These are phyloP conservation scores for Coptodon bakossiorum DNA, from an alignment of 2,113 vertebrate genomes.

Conservation along the genomic window DNA sequence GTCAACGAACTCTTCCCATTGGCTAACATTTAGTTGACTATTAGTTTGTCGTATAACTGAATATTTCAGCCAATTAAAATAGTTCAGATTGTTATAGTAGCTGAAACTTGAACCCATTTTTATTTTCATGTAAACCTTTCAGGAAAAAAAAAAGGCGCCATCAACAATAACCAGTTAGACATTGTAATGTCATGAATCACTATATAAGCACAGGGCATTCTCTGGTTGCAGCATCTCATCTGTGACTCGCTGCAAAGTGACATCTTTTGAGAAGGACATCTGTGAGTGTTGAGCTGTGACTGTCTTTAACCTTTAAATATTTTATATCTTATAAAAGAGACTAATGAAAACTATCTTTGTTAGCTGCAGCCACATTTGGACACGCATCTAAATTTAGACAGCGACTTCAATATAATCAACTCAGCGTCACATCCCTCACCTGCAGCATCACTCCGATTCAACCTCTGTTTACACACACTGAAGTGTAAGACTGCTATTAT, in stretches of 20 bases:
- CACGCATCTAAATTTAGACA: neutral
- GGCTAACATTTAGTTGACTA: neutral
- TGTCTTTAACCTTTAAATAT: neutral
- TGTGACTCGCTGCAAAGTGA: neutral
- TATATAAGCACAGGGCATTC: neutral
- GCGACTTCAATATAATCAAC: neutral
- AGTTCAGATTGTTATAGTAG: neutral
- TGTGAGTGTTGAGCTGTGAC: neutral
- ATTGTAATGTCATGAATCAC: neutral
- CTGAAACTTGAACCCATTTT: neutral
- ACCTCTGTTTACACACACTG: slow-evolving; percentile 21
- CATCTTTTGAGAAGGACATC: neutral
- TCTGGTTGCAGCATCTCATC: neutral
- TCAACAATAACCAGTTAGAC: neutral
- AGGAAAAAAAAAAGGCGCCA: neutral
- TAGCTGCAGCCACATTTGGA: neutral
- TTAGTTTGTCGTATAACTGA: neutral
- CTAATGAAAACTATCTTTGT: neutral
- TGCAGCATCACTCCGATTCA: neutral
- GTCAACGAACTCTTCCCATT: neutral
- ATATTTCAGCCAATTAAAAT: neutral
- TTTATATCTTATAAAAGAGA: neutral
- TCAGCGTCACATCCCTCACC: slow-evolving; percentile 3
- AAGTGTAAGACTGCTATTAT: neutral
- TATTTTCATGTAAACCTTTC: neutral